These are phyloP conservation scores for Crypturellus undulatus DNA, from an alignment of 2,113 vertebrate genomes.

Conservation along the genomic window DNA sequence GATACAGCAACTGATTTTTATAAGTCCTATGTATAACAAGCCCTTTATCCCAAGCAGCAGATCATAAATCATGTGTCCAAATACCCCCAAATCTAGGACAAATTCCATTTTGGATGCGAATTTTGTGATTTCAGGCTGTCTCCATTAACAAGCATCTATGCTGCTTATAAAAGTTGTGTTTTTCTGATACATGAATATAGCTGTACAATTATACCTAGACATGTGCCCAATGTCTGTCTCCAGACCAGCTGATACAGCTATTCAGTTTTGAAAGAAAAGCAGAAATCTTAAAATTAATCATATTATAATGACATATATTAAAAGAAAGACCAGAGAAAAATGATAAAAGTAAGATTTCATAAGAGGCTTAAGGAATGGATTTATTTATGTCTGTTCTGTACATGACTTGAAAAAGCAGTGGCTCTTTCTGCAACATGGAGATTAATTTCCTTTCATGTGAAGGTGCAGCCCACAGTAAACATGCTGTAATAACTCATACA, in stretches of 20 bases:
- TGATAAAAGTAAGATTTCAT: neutral
- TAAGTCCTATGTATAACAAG: neutral
- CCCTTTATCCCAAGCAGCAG: neutral
- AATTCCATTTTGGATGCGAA: neutral
- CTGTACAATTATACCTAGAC: neutral
- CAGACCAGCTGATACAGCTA: neutral
- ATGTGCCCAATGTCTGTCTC: neutral
- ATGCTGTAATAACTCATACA: neutral
- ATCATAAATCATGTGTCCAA: neutral
- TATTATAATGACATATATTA: neutral
- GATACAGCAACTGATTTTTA: neutral
- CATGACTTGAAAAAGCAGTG: neutral
- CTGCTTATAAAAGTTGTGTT: neutral
- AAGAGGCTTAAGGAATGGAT: neutral
- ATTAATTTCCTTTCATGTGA: neutral
- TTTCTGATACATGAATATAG: neutral
- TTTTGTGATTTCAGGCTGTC: neutral
- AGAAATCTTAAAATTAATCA: neutral
- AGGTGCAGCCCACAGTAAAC: neutral
- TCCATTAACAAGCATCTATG: neutral
- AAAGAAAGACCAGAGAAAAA: neutral
- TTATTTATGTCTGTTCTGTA: neutral
- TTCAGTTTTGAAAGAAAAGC: neutral
- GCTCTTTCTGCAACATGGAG: neutral
- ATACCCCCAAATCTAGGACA: neutral